phyloP scores from a whole-genome alignment of 2,888 invertebrate species.

The Sialis lutaria region DNA sequence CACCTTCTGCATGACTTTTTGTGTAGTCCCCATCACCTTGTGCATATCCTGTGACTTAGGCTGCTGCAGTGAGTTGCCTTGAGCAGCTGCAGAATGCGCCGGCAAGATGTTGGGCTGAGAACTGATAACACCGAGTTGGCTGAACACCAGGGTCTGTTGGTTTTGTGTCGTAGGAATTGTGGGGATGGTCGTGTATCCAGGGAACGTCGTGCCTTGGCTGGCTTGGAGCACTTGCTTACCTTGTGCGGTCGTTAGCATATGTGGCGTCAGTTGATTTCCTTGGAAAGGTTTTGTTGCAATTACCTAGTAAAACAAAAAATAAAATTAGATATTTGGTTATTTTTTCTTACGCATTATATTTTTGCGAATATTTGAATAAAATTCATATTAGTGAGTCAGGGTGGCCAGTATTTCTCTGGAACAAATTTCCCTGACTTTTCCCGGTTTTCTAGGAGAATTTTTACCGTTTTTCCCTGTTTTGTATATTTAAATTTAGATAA shows the following conservation, averaged over 20 bases:
- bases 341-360: no score
- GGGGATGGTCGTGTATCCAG: slow-evolving; percentile 63
- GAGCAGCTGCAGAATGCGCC: slow-evolving; percentile 32
- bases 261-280: slow-evolving; percentile 56
- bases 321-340: background rate
- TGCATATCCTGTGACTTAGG: slow-evolving; percentile 47
- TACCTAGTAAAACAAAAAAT: slow-evolving; percentile 42
- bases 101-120: slow-evolving; percentile 49
- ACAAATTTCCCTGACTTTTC: no score
- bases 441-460: no score
- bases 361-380: no score
- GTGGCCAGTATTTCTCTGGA: no score
- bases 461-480: no score
- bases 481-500: no score
- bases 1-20: slow-evolving; percentile 37
- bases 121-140: slow-evolving; percentile 50
- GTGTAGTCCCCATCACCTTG: slow-evolving; percentile 32
- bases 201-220: slow-evolving; percentile 45
- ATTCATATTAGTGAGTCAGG: no score
- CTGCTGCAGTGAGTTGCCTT: slow-evolving; percentile 26
- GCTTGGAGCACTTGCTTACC: slow-evolving; percentile 53
- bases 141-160: slow-evolving; percentile 60
- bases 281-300: slow-evolving; percentile 73
- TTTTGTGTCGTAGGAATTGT: slow-evolving; percentile 58
- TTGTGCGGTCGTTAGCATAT: slow-evolving; percentile 62